Conservation (phyloP, 2,888 invertebrate genomes). For the Margaritifera margaritifera region DNA sequence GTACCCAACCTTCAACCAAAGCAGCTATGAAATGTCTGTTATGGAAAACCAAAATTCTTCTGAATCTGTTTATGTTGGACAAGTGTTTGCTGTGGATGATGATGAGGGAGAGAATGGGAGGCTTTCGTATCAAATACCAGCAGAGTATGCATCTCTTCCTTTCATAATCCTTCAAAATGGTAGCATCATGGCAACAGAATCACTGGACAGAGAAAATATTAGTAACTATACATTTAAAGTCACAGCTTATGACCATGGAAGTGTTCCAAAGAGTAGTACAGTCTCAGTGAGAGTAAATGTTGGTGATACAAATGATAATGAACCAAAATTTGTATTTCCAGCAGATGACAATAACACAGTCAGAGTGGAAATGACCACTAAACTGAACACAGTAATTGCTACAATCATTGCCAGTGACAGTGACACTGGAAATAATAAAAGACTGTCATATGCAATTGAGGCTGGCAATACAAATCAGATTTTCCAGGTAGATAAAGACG, state of each 20-base stretch:
- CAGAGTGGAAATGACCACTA: slow-evolving; percentile 39
- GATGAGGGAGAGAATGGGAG: slow-evolving; percentile 52
- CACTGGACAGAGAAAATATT: slow-evolving; percentile 49
- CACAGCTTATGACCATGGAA: slow-evolving; percentile 49
- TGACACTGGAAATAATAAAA: slow-evolving; percentile 38
- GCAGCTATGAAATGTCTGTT: slow-evolving; percentile 39
- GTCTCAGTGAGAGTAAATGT: slow-evolving; percentile 47
- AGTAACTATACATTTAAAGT: slow-evolving; percentile 43
- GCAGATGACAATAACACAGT: slow-evolving; percentile 47
- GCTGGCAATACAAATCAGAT: slow-evolving; percentile 22
- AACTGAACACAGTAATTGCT: slow-evolving; percentile 27
- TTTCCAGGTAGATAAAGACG: slow-evolving; percentile 34
- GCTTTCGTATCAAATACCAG: slow-evolving; percentile 35
- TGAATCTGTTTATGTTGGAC: slow-evolving; percentile 25
- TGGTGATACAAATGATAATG: slow-evolving; percentile 53
- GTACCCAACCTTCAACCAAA: slow-evolving; percentile 36
- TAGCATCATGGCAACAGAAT: slow-evolving; percentile 38
- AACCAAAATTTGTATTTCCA: slow-evolving; percentile 57
- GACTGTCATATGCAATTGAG: slow-evolving; percentile 31
- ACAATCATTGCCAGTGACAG: slow-evolving; percentile 35
- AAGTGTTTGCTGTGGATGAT: slow-evolving; percentile 33
- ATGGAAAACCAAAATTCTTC: slow-evolving; percentile 40
- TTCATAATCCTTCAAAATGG: slow-evolving; percentile 50
- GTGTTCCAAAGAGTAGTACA: slow-evolving; percentile 35
- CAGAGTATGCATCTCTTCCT: slow-evolving; percentile 30